Evolutionary conservation across 2,888 invertebrate genomes (phyloP).

Genomic region (Diloba caeruleocephala): DNA sequence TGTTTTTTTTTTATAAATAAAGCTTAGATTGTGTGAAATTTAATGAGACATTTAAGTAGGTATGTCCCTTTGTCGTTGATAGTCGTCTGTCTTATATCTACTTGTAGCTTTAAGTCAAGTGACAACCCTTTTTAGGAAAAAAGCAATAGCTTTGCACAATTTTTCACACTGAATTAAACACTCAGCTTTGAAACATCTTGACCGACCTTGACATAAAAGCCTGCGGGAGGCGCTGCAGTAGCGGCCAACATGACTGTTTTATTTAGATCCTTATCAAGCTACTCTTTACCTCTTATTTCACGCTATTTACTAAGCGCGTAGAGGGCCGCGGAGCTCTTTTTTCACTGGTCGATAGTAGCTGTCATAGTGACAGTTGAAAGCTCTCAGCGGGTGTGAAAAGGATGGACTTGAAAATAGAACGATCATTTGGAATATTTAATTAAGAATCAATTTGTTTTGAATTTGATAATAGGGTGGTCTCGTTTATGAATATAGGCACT

Average conservation of each 20-base stretch:
- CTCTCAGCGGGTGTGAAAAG: conserved; percentile 66
- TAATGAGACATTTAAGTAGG: too few relatives aligned
- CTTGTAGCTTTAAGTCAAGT: conserved; percentile 12
- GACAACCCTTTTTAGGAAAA: background rate
- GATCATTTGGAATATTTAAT: conserved; percentile 50
- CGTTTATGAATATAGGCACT: too few relatives aligned
- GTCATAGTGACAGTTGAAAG: conserved; percentile 71
- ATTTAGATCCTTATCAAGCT: conserved; percentile 52
- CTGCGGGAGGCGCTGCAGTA: conserved; percentile 72
- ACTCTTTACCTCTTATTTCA: conserved; percentile 21
- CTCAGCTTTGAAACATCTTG: conserved; percentile 62
- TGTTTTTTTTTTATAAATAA: too few relatives aligned
- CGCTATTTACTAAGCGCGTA: conserved; percentile 20
- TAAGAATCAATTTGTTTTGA: conserved; percentile 43
- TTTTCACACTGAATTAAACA: conserved; percentile 30
- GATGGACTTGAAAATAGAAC: conserved; percentile 51
- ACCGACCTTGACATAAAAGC: conserved; percentile 69
- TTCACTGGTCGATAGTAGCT: conserved; percentile 59
- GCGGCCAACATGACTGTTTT: conserved; percentile 56
- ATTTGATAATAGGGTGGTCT: conserved; percentile 29
- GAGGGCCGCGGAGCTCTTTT: conserved; percentile 35
- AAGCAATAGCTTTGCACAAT: background rate
- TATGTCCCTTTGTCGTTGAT: background rate
- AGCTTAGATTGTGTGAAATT: too few relatives aligned
- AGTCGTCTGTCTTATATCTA: conserved; percentile 5